Conservation (phyloP, 1,140 invertebrate genomes). For the Hyles euphorbiae region DNA sequence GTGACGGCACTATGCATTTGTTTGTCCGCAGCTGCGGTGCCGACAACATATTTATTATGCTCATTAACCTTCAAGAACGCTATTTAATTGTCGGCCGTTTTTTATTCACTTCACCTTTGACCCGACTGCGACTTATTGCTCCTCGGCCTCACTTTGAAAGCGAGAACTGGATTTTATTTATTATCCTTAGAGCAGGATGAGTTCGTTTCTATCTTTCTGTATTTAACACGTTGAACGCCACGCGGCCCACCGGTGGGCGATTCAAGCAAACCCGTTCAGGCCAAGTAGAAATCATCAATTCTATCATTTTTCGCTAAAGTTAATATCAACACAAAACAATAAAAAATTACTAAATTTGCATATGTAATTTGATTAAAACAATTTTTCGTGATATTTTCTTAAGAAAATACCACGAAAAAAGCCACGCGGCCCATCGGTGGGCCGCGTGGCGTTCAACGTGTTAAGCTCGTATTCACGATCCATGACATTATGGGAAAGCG, state of each 20-base stretch:
- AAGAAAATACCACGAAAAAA: too few species aligned
- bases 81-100: conserved; percentile 75
- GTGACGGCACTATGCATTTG: conserved; percentile 65
- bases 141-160: conserved; percentile 68
- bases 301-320: too few species aligned
- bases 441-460: too few species aligned
- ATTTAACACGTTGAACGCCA: too few species aligned
- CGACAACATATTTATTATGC: conserved; percentile 76
- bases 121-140: conserved; percentile 71
- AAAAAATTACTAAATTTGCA: too few species aligned
- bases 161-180: conserved; percentile 70
- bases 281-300: too few species aligned
- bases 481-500: conserved; percentile 64
- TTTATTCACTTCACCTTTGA: conserved; percentile 74
- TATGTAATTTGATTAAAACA: too few species aligned
- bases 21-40: conserved; percentile 71
- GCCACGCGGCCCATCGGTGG: too few species aligned
- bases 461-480: conserved; percentile 63
- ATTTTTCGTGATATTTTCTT: too few species aligned
- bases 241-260: too few species aligned
- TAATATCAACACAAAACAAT: too few species aligned
- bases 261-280: too few species aligned
- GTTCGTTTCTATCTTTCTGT: conserved; percentile 66
- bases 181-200: conserved; percentile 56
- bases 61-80: conserved; percentile 75